Conservation (phyloP, 1,140 invertebrate genomes). For the Drosophila lini region DNA sequence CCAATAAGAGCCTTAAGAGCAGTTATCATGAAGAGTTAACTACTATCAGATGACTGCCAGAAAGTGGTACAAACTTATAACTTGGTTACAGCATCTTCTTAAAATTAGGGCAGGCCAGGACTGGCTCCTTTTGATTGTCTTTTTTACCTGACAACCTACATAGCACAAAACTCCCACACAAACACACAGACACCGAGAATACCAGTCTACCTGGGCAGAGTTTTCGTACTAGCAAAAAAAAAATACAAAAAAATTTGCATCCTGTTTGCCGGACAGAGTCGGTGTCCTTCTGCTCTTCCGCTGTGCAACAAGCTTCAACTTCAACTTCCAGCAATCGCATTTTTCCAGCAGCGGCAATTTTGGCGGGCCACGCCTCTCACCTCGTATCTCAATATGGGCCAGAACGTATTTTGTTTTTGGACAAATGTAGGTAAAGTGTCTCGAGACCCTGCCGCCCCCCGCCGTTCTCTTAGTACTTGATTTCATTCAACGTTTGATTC, state of each 20-base stretch:
- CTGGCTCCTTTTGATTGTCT: conserved; percentile 1
- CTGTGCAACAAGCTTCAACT: conserved; percentile 46
- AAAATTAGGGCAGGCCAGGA: conserved; percentile 49
- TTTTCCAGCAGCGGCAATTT: conserved; percentile 18
- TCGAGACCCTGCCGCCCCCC: conserved; percentile 11
- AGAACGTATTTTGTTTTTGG: conserved; percentile 19
- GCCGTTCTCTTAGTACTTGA: conserved; percentile 41
- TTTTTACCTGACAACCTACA: conserved; percentile 28
- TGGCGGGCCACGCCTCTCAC: conserved; percentile 27
- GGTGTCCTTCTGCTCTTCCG: conserved; percentile 76
- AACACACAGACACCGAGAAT: conserved; percentile 7
- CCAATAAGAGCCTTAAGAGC: too few species aligned
- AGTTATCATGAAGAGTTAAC: background rate
- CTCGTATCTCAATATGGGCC: conserved; percentile 40
- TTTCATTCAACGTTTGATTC: conserved; percentile 70
- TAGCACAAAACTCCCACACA: conserved; percentile 1
- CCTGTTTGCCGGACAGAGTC: conserved; percentile 63
- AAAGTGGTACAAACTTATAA: background rate
- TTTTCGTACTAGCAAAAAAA: background rate
- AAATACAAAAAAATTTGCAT: conserved; percentile 54
- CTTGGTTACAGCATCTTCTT: conserved; percentile 16
- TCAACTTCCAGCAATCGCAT: conserved; percentile 19
- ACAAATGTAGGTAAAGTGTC: conserved; percentile 55
- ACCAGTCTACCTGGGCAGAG: conserved; percentile 55
- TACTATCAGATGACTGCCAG: background rate